phyloP scores from a whole-genome alignment of 2,888 invertebrate genomes.

The Eupelmus urozonus region DNA sequence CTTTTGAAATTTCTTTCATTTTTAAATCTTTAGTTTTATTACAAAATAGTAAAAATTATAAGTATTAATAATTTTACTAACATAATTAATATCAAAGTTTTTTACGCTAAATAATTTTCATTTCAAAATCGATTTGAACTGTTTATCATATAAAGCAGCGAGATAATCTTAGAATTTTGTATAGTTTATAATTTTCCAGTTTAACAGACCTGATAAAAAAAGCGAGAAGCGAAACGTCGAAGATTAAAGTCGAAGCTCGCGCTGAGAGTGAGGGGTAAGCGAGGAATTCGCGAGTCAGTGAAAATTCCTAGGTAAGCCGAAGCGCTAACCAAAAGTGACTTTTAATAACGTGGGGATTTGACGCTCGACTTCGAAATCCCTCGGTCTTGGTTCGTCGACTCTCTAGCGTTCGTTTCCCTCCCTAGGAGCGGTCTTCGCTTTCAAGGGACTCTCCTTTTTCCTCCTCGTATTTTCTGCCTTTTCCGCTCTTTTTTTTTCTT shows the following conservation, averaged over 20 bases:
- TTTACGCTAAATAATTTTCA: background rate
- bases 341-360: slow-evolving; percentile 67
- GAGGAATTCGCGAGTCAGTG: slow-evolving; percentile 54
- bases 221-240: slow-evolving; percentile 34
- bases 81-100: too few relatives aligned
- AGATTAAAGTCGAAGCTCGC: slow-evolving; percentile 47
- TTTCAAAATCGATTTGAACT: slow-evolving; percentile 2
- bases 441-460: slow-evolving; percentile 24
- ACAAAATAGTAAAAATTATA: too few relatives aligned
- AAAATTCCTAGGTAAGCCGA: slow-evolving; percentile 55
- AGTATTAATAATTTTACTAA: too few relatives aligned
- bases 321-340: slow-evolving; percentile 65
- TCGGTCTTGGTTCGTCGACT: slow-evolving; percentile 46
- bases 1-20: too few relatives aligned
- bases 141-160: too few relatives aligned
- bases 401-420: slow-evolving; percentile 12
- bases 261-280: background rate
- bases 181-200: slow-evolving; percentile 29
- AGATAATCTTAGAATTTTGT: background rate
- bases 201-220: slow-evolving; percentile 4
- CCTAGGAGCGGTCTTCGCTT: slow-evolving; percentile 43
- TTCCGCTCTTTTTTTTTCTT: background rate
- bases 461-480: background rate
- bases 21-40: too few relatives aligned
- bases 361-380: slow-evolving; percentile 59